phyloP scores from a whole-genome alignment of 92 coral and sea anemone genomes.

The Plumapathes pennacea region DNA sequence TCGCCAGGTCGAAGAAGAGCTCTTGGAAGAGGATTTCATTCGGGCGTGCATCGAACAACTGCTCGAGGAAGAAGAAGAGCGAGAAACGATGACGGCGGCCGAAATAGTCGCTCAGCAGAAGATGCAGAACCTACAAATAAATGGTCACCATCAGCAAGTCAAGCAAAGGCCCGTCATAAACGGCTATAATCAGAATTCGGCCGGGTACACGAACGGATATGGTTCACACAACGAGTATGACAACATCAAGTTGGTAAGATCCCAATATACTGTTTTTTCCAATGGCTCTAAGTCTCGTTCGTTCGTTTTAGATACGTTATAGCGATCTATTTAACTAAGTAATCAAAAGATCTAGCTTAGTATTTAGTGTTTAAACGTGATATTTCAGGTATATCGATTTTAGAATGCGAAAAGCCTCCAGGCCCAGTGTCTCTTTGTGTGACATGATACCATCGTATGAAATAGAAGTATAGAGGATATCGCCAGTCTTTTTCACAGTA shows the following conservation, averaged over 20 bases:
- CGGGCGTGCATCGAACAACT: slow-evolving; percentile 97
- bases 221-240: slow-evolving; percentile 33
- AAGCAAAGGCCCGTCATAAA: slow-evolving; percentile 61
- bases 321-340: too few relatives aligned
- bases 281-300: too few relatives aligned
- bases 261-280: too few relatives aligned
- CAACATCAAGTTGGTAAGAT: slow-evolving; percentile 67
- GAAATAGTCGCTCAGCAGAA: slow-evolving; percentile 83
- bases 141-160: slow-evolving; percentile 47
- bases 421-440: too few relatives aligned
- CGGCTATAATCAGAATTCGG: slow-evolving; percentile 45
- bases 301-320: too few relatives aligned
- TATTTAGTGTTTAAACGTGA: too few relatives aligned
- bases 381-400: too few relatives aligned
- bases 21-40: slow-evolving; percentile 93
- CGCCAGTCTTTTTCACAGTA: too few relatives aligned
- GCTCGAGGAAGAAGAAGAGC: slow-evolving; percentile 98
- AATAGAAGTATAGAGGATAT: too few relatives aligned
- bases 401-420: too few relatives aligned
- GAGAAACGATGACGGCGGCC: slow-evolving; percentile 92
- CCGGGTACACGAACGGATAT: slow-evolving; percentile 62
- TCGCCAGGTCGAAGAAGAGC: slow-evolving; percentile 73
- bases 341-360: too few relatives aligned
- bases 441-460: too few relatives aligned
- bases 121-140: slow-evolving; percentile 65